These are phyloP conservation scores for Eufriesea mexicana DNA, from an alignment of 1,140 invertebrate genomes.

Conservation along the genomic window DNA sequence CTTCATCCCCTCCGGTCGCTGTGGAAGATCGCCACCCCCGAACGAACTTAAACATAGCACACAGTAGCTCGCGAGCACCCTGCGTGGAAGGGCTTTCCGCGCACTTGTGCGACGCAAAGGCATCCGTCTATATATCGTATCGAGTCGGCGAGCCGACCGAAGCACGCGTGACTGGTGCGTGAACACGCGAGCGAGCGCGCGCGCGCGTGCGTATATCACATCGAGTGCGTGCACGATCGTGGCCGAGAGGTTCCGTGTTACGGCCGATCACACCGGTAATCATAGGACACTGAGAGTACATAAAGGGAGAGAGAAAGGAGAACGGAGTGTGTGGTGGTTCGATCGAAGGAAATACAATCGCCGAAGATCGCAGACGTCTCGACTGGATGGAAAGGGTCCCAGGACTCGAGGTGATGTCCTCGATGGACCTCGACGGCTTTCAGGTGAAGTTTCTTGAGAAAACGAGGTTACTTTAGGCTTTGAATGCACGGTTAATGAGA, in stretches of 20 bases:
- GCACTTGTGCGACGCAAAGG: constrained; percentile 53
- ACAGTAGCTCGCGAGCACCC: constrained; percentile 81
- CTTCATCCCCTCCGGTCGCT: constrained; percentile 72
- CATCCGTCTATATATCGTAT: constrained; percentile 19
- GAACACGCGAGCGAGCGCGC: constrained; percentile 53
- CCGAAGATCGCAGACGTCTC: constrained; percentile 38
- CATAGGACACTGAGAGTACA: not conserved
- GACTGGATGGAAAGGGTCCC: constrained; percentile 51
- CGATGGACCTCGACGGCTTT: constrained; percentile 37
- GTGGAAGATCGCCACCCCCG: constrained; percentile 74
- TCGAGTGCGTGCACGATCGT: constrained; percentile 34
- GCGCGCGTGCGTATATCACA: constrained; percentile 58
- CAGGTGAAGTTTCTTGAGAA: constrained; percentile 63
- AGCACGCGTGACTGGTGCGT: constrained; percentile 59
- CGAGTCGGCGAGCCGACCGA: not conserved
- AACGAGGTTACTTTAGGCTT: constrained; percentile 49
- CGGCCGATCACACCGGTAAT: not conserved
- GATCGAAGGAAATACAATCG: constrained; percentile 16
- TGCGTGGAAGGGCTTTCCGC: constrained; percentile 74
- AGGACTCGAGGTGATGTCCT: constrained; percentile 48
- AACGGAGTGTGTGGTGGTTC: constrained; percentile 20
- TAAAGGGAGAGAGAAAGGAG: not conserved
- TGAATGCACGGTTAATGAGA: constrained; percentile 53
- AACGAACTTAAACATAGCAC: constrained; percentile 78
- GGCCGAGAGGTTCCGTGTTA: constrained; percentile 1